Evolutionary conservation across 2,113 vertebrate genomes (phyloP).

Genomic region (Syrmaticus mikado): DNA sequence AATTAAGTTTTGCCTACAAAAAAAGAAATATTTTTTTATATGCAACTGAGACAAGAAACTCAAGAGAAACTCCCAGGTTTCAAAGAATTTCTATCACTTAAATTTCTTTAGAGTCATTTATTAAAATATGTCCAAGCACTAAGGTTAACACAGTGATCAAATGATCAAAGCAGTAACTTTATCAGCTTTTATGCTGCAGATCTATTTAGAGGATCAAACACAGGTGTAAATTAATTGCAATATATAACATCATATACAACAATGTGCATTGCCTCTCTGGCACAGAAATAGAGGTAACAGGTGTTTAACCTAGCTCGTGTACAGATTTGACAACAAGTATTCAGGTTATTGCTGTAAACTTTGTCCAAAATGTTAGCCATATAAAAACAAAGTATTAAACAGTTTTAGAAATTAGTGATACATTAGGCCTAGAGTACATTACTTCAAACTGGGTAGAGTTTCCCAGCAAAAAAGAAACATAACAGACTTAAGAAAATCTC

Average conservation of each 20-base stretch:
- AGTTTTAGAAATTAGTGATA: background rate
- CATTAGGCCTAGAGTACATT: background rate
- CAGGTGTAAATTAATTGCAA: background rate
- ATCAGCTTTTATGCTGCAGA: background rate
- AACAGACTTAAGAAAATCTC: background rate
- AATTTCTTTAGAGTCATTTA: background rate
- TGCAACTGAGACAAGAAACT: slow-evolving; percentile 7
- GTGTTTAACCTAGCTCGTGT: background rate
- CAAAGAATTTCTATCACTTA: background rate
- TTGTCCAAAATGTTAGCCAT: background rate
- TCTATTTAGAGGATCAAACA: background rate
- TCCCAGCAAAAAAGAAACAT: background rate
- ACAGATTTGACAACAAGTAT: background rate
- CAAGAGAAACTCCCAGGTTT: background rate
- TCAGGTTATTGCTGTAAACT: background rate
- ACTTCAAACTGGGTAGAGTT: background rate
- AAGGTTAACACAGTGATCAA: background rate
- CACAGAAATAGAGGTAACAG: background rate
- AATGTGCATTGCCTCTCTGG: background rate
- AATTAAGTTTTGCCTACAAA: background rate
- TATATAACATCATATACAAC: background rate
- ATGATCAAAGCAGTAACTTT: background rate
- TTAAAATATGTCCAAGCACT: background rate
- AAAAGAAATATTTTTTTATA: background rate
- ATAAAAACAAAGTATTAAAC: background rate